Evolutionary conservation across 2,113 vertebrate genomes (phyloP), one percentile per base, ranked within the genome.

Genomic region (Psettodes erumei): DNA sequence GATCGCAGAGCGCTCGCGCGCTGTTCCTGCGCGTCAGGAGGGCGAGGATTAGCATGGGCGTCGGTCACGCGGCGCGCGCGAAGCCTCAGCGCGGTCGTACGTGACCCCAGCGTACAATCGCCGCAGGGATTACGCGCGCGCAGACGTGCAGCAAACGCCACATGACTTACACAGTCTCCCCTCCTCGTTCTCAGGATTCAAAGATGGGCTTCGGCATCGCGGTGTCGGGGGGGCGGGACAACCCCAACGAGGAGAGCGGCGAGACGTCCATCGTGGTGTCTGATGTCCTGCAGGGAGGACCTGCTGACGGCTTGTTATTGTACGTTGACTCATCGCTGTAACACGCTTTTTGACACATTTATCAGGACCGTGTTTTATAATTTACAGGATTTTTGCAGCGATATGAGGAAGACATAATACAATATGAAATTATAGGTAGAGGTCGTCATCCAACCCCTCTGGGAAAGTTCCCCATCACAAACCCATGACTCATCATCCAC

Each of bases 161-260:
- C 43, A 13, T 38, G 28, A 70, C 55, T 42, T 70, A 15, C 25
- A 21, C 51, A n/a, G 56, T 35, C 66, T 72, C 23, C 55, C 19
- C 50, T 18, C 56, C 27, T 23, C 11, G 6, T 71, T 43, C 19
- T 38, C 86, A 98, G 96, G 96, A 98, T 89, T 88, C 96, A 8
- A 99, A 99, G 92, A 95, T 96, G 94, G 98, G 98, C 74, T 99
- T 99, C 87, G 98, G 98, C 38, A 97, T 99, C 38, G 98, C 98
- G 0, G 97, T 99, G 67, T 99, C 98, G 0, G 98, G 98, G 0
- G 98, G 98, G 32, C 94, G 95, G 91, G 97, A 99, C 91, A 99
- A 99, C 88, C 98, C 97, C 4, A 97, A 97, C 15, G 97, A 97
- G 62, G 97, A 98, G n/a, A 99, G 93, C 6, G 96, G 98, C 1